Evolutionary conservation across 2,888 invertebrate species (phyloP).

Genomic region (Frankliniella fusca): DNA sequence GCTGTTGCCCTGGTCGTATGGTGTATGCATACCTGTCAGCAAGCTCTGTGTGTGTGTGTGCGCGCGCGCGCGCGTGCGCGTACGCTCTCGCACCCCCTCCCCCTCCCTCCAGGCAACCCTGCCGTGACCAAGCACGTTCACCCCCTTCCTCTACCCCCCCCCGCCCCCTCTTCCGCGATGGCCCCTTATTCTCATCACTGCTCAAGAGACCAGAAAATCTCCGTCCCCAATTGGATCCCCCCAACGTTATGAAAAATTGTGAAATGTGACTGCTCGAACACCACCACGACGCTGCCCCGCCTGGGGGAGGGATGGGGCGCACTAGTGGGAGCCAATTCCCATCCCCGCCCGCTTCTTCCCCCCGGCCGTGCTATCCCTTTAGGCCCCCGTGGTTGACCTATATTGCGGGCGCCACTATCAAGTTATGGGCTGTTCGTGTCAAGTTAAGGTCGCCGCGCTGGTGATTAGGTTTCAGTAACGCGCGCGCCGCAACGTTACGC

Average conservation of each 20-base stretch:
- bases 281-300: not conserved
- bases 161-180: not conserved
- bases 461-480: too few relatives aligned
- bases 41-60: not conserved
- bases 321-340: not conserved
- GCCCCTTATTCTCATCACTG: conserved; percentile 23
- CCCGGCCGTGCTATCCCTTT: not conserved
- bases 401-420: too few relatives aligned
- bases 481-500: too few relatives aligned
- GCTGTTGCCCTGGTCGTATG: not conserved
- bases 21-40: too few relatives aligned
- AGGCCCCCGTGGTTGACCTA: too few relatives aligned
- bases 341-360: not conserved
- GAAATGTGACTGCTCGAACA: conserved; percentile 21
- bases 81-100: not conserved
- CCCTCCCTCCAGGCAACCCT: not conserved
- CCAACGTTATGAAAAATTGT: conserved; percentile 16
- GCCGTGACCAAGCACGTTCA: conserved; percentile 18
- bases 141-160: not conserved
- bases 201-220: conserved; percentile 19
- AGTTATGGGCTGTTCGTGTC: too few relatives aligned
- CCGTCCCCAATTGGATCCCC: conserved; percentile 14
- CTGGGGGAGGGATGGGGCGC: not conserved
- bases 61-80: not conserved
- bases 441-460: too few relatives aligned